Evolutionary conservation across 2,113 vertebrate genomes (phyloP), one percentile per base, ranked within the genome.

Genomic region (Talpa occidentalis): DNA sequence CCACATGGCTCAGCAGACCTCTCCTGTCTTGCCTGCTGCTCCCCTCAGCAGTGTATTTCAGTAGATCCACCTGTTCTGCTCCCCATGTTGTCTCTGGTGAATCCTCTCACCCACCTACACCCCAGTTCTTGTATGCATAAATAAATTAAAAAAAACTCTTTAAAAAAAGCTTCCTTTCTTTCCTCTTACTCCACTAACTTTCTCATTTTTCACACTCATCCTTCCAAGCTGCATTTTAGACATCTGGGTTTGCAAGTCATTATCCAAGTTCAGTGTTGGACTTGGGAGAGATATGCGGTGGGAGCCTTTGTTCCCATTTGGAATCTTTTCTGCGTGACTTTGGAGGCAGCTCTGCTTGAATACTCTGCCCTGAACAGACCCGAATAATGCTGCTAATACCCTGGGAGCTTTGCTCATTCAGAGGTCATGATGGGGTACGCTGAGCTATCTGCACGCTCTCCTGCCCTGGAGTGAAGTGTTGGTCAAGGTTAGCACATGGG

Each of bases 141-240:
- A 52, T 52, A 52, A 52, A 17, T 52, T 17, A 52, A 52, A 52
- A 52, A 17, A 3, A 52, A 52, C 16, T 17, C 49, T 49, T 49
- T 11, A 49, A 49, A 49, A 49, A 52, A 52, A 49, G 11, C 54
- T 69, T 40, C 40, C 5, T 26, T 60, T 42, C 35, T 54, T 28
- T 14, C 2, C 6, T 4, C 0, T 44, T 4, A 54, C 30, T 21
- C 37, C 26, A 30, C 0, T 1, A 7, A 28, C 3, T 60, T 22
- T 49, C 3, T 74, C 30, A 30, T 24, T 80, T 88, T 77, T 90
- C 77, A 49, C 10, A 26, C 26, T 35, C 22, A 49, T 0, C 59
- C 37, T 19, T 37, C 85, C 35, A 4, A 22, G 93, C 35, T n/a
- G 52, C 28, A 60, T 70, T 91, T 69, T 76, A 85, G 37, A 90